These are phyloP conservation scores for Spinus olivaceus DNA, from an alignment of 2,797 vertebrate genomes.

Conservation along the genomic window DNA sequence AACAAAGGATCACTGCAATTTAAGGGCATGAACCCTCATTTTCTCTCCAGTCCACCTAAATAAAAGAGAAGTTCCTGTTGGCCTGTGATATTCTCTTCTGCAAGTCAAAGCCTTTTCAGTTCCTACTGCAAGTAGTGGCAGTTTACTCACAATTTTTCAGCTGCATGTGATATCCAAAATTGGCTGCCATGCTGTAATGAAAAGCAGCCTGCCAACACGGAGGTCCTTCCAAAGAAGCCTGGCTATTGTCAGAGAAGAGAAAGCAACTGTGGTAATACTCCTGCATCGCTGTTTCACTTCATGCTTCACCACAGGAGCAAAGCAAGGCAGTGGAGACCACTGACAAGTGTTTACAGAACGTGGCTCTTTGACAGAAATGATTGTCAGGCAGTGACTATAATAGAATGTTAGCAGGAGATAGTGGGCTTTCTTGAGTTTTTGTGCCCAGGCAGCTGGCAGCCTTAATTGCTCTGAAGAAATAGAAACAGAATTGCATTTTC, in stretches of 20 bases:
- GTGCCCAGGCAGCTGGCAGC: background rate
- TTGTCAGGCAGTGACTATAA: background rate
- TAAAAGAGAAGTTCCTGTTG: background rate
- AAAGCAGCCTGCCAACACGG: background rate
- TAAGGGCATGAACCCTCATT: conserved; percentile 7
- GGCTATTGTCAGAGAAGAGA: background rate
- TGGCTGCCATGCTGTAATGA: background rate
- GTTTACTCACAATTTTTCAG: conserved; percentile 34
- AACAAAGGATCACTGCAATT: conserved; percentile 11
- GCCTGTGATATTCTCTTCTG: background rate
- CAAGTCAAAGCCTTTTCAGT: background rate
- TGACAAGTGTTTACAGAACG: background rate
- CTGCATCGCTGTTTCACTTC: background rate
- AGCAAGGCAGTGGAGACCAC: background rate
- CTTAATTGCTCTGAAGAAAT: conserved; percentile 15
- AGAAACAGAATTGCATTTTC: background rate
- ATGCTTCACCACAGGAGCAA: background rate
- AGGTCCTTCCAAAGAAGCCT: background rate
- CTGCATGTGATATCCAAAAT: background rate
- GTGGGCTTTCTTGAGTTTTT: background rate
- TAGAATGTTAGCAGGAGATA: background rate
- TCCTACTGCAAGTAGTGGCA: background rate
- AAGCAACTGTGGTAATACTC: background rate
- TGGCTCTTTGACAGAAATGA: background rate
- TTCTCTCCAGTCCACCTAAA: conserved; percentile 30